A percentile compares a stretch with the other conserved stretches of the same genome.
Evolutionary conservation across 2,797 vertebrate genomes (phyloP).

Genomic region (Chanos chanos): DNA sequence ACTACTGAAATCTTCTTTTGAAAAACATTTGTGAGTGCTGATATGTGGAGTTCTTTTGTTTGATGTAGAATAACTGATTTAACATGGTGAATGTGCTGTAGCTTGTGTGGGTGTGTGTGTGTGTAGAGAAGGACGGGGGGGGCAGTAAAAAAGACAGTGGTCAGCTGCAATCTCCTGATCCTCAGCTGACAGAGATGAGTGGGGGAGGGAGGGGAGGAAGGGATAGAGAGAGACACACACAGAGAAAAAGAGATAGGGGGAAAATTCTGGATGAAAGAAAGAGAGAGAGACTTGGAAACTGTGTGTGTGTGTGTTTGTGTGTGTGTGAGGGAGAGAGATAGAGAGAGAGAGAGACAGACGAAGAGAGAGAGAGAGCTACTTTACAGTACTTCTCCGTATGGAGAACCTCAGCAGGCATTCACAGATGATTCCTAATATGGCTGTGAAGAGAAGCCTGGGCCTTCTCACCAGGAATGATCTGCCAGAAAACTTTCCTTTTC

Average conservation of each 20-base stretch:
- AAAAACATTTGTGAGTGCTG: too few relatives aligned
- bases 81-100: slow-evolving; percentile 12
- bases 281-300: neutral
- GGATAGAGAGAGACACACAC: slow-evolving; percentile 4
- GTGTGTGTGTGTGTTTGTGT: slow-evolving; percentile 51
- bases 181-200: slow-evolving; percentile 65
- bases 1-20: too few relatives aligned
- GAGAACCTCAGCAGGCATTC: slow-evolving; percentile 55
- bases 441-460: slow-evolving; percentile 64
- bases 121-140: slow-evolving; percentile 25
- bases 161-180: slow-evolving; percentile 63
- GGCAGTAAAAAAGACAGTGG: slow-evolving; percentile 37
- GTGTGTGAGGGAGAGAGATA: too few relatives aligned
- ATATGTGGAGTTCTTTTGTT: neutral
- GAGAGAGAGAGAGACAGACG: neutral
- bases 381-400: slow-evolving; percentile 57
- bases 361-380: slow-evolving; percentile 46
- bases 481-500: slow-evolving; percentile 73
- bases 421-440: slow-evolving; percentile 80
- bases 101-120: slow-evolving; percentile 10
- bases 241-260: slow-evolving; percentile 8
- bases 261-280: neutral
- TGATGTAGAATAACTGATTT: slow-evolving; percentile 20
- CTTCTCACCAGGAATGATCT: slow-evolving; percentile 59
- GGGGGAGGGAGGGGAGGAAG: slow-evolving; percentile 16